These are phyloP conservation scores for Thomomys bottae DNA, from an alignment of 2,113 vertebrate genomes.

Conservation along the genomic window DNA sequence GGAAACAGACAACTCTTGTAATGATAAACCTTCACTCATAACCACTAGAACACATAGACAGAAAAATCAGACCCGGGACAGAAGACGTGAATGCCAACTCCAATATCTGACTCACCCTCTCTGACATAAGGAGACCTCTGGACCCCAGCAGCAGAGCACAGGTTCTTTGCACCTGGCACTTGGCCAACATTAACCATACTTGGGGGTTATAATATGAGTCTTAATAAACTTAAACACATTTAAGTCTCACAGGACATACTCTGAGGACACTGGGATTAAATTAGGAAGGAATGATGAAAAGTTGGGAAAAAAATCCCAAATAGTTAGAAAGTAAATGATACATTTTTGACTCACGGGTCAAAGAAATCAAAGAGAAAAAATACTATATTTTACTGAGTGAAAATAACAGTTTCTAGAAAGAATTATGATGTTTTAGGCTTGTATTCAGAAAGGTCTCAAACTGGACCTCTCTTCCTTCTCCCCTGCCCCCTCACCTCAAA, in stretches of 20 bases:
- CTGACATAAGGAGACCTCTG: not conserved
- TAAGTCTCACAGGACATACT: not conserved
- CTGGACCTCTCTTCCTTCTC: not conserved
- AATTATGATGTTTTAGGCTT: not conserved
- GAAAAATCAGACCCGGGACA: not conserved
- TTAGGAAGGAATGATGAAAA: not conserved
- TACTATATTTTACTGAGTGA: not conserved
- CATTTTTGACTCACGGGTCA: not conserved
- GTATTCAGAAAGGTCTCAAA: not conserved
- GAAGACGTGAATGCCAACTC: not conserved
- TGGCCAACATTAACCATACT: not conserved
- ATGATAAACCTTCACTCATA: not conserved
- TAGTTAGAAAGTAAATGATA: not conserved
- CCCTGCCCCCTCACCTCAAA: no score
- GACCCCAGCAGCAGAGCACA: not conserved
- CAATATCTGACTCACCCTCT: not conserved
- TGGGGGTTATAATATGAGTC: not conserved
- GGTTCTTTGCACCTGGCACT: not conserved
- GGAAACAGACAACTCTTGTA: not conserved
- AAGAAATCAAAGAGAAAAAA: not conserved
- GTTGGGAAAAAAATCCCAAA: not conserved
- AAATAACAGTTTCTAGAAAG: not conserved
- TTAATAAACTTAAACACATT: not conserved
- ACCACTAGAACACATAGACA: not conserved
- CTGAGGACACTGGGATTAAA: not conserved